These are phyloP conservation scores for Ormyrus labotus DNA, from an alignment of 2,888 invertebrate species.

Conservation along the genomic window DNA sequence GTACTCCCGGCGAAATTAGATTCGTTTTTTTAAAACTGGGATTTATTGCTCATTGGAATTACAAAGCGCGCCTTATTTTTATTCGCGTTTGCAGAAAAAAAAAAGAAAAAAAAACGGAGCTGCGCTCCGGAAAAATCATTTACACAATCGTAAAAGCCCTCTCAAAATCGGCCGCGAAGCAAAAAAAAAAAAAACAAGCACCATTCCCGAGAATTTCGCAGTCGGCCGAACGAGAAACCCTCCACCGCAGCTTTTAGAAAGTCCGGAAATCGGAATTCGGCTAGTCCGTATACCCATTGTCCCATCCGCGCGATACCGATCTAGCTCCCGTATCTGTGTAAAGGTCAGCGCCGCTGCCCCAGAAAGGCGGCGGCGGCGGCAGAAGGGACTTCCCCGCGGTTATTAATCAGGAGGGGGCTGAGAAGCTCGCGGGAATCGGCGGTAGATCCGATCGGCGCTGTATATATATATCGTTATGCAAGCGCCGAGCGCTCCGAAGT, in stretches of 20 bases:
- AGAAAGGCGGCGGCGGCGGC: neutral
- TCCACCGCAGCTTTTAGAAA: conserved; percentile 22
- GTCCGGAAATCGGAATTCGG: neutral
- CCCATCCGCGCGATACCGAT: conserved; percentile 16
- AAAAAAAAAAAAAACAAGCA: conserved; percentile 18
- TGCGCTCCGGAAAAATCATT: neutral
- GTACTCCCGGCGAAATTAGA: conserved; percentile 8
- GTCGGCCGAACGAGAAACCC: too few species aligned
- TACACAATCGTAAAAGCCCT: neutral
- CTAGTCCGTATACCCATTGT: neutral
- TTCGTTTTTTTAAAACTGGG: neutral
- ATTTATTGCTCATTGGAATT: conserved; percentile 1
- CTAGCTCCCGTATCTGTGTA: conserved; percentile 5
- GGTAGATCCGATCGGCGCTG: conserved; percentile 25
- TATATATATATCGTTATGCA: conserved; percentile 29
- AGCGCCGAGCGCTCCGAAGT: conserved; percentile 37
- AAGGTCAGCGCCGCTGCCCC: conserved; percentile 32
- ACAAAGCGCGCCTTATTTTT: neutral
- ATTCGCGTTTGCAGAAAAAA: neutral
- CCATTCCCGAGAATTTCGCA: too few species aligned
- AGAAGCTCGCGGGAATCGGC: conserved; percentile 36
- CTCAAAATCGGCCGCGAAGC: neutral
- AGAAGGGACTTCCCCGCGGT: too few species aligned
- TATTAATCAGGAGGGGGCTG: too few species aligned
- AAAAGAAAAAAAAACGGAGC: neutral